phyloP scores from a whole-genome alignment of 2,888 invertebrate genomes.

The Cacoxenus indagator region DNA sequence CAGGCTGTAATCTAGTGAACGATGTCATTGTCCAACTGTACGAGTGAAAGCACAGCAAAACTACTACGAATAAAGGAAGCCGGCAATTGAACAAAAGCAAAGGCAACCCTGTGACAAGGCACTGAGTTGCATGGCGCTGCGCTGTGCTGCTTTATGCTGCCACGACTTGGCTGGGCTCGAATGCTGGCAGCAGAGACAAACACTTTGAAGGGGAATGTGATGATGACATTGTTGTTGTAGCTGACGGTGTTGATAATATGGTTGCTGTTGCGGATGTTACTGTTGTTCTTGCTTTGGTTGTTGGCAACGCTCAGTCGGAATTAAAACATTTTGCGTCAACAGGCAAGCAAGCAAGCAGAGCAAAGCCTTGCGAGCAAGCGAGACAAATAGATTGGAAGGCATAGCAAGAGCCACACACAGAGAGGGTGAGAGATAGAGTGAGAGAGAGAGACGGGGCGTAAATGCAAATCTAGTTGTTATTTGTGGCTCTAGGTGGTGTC shows the following conservation, averaged over 20 bases:
- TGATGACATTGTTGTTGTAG: neutral
- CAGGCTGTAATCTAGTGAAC: too few species aligned
- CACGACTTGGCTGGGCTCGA: neutral
- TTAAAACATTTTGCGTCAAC: too few species aligned
- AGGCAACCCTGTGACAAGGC: too few species aligned
- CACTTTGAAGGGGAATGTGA: neutral
- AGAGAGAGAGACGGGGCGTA: neutral
- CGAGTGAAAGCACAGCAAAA: neutral
- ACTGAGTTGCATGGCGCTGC: neutral
- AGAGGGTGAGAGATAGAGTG: neutral
- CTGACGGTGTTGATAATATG: neutral
- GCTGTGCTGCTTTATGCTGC: neutral
- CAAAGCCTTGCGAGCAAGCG: too few species aligned
- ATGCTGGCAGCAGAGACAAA: neutral
- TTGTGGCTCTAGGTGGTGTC: slow-evolving; percentile 31
- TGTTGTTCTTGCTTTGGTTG: too few species aligned
- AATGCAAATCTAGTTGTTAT: neutral
- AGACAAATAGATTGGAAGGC: too few species aligned
- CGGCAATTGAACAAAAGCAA: too few species aligned
- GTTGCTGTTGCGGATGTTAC: too few species aligned
- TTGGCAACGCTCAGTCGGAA: too few species aligned
- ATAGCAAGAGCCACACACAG: too few species aligned
- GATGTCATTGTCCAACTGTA: neutral
- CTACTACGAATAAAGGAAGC: neutral
- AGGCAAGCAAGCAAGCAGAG: too few species aligned